Base-by-base conservation (phyloP, 1,140 invertebrate species). In the Lethrus apterus region DNA sequence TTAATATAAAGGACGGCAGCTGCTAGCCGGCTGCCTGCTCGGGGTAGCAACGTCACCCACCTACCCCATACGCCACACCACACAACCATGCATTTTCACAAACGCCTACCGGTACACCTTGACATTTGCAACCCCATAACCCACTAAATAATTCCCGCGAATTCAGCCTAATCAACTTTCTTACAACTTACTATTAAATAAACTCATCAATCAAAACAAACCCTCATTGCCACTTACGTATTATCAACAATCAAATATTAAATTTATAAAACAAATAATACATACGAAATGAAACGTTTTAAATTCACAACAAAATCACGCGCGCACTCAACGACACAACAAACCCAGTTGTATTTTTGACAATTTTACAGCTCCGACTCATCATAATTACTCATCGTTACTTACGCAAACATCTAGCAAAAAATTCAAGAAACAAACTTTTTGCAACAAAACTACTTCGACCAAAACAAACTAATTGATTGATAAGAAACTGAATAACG, bases 1-100 rank as follows among this genome's bases (percentile, higher is more conserved):
- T 58, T 60, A 60, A 58, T 60, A 59, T 57, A 48, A 62, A 54
- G 59, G 49, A 52, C 53, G 51, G 51, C 61, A 62, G 59, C 62
- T 64, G 62, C 57, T 52, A 31, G 53, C 51, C 58, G 59, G 53
- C 55, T 59, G 56, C 50, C n/a, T 51, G 18, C 13, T 49, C 45
- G 40, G 48, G 52, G 52, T 57, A 51, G 51, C 30, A 42, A 33
- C 38, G 36, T 41, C 44, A 51, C 38, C 30, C 35, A 40, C 35
- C 35, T 47, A 42, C 48, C 48, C 46, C 46, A 54, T 56, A 56
- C 52, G 49, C 38, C 48, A 58, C 48, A 36, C 34, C 34, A 36
- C n/a, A n/a, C n/a, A n/a, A n/a, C 34, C 34, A 13, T 36, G 34
- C 34, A 36, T 36, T n/a, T 20, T 36, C 23, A 20, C 34, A 36